Conservation (phyloP, 2,888 invertebrate species). For the Xylota sylvarum region DNA sequence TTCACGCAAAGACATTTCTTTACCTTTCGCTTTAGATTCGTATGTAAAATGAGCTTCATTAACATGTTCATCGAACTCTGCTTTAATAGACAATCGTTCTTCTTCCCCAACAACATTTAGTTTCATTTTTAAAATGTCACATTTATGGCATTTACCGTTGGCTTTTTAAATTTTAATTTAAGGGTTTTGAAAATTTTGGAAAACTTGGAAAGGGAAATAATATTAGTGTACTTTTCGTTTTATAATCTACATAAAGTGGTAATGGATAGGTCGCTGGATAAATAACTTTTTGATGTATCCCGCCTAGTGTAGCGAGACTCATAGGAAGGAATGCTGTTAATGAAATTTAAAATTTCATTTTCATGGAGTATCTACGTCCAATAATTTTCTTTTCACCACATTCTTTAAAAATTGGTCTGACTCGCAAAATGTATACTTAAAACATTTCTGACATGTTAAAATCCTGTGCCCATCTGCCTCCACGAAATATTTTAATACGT, state of each 20-base stretch:
- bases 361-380: conserved; percentile 36
- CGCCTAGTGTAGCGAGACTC: conserved; percentile 4
- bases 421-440: conserved; percentile 69
- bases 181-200: conserved; percentile 60
- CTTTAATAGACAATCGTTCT: background rate
- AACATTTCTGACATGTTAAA: conserved; percentile 75
- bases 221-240: conserved; percentile 10
- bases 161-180: conserved; percentile 74
- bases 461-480: conserved; percentile 68
- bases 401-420: conserved; percentile 72
- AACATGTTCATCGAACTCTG: conserved; percentile 16
- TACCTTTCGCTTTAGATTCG: conserved; percentile 39
- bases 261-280: background rate
- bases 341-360: conserved; percentile 56
- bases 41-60: conserved; percentile 29
- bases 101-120: conserved; percentile 9
- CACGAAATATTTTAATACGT: conserved; percentile 61
- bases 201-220: conserved; percentile 66
- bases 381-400: conserved; percentile 66
- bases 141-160: conserved; percentile 69
- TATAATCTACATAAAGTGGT: conserved; percentile 5
- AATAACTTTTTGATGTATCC: conserved; percentile 10
- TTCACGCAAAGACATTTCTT: conserved; percentile 36
- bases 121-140: conserved; percentile 69
- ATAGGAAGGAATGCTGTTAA: conserved; percentile 8